Evolutionary conservation across 2,888 invertebrate genomes (phyloP).

Genomic region (Lasioglossum lativentre): DNA sequence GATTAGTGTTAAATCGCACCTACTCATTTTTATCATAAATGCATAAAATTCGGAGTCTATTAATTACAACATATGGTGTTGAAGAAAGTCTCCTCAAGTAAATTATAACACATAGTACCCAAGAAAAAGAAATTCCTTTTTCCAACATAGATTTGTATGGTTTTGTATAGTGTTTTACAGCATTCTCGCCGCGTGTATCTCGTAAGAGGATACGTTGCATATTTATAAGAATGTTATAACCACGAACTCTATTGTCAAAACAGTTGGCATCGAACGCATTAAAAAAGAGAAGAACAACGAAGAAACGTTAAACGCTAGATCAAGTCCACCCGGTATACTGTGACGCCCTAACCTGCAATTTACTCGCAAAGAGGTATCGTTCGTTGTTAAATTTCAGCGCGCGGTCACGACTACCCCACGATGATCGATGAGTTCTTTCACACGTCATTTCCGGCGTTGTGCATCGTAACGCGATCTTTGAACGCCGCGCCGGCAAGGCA

Average conservation of each 20-base stretch:
- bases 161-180: too few species aligned
- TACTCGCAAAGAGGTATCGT: constrained; percentile 5
- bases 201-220: too few species aligned
- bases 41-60: too few species aligned
- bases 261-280: neutral
- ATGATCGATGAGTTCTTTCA: constrained; percentile 47
- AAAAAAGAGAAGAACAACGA: neutral
- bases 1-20: too few species aligned
- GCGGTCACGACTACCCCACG: constrained; percentile 30
- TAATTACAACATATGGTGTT: too few species aligned
- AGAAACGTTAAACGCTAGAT: neutral
- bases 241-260: neutral
- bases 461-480: constrained; percentile 28
- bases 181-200: too few species aligned
- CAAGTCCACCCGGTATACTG: neutral
- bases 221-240: too few species aligned
- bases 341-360: neutral
- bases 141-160: too few species aligned
- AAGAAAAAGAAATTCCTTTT: too few species aligned
- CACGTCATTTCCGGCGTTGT: constrained; percentile 29
- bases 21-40: too few species aligned
- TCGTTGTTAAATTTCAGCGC: constrained; percentile 31
- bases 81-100: too few species aligned
- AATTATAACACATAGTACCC: too few species aligned
- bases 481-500: neutral